Base-by-base conservation (phyloP, 2,113 vertebrate species). In the Lota lota region DNA sequence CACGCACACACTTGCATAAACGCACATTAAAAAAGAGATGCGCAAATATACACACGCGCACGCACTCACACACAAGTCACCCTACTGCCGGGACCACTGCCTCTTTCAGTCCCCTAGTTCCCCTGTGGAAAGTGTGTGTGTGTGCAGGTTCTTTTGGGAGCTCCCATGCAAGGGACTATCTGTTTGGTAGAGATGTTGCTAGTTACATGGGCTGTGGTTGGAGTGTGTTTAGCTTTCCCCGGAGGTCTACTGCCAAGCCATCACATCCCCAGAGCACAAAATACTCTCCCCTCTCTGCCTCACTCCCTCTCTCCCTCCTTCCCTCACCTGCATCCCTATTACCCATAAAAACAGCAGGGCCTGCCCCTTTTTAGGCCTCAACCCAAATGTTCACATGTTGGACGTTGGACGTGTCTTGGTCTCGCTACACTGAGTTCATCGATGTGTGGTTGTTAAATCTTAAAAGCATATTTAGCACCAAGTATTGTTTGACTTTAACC, bases 41-140 rank as follows among this genome's bases (percentile, higher is more conserved):
- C 28, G 28, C 28, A 24, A 24, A 24, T 24, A 24, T 24, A 74
- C 79, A 86, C 40, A 14, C 10, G 15, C 59, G 15, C 59, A 61
- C 22, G 20, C 59, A 61, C 11, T 12, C 40, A 47, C 6, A 2
- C 12, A 14, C 40, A 47, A 47, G 40, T 59, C 20, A 28, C 61
- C 70, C 59, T 74, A 3, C 12, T 53, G 17, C 28, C 62, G 22
- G 10, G 40, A 47, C 61, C 58, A 75, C 75, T 70, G 14, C 66
- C 61, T 68, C 61, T 70, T 76, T 75, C 58, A 63, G 77, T 40
- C 61, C 20, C 70, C 18, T 47, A 50, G 53, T 75, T 80, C 68
- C 74, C 21, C 4, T 73, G 80, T 79, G 79, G 74, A 79, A 76
- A 73, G 73, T 16, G 36, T 36, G n/a, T 16, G 63, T 63, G 68